Evolutionary conservation across 2,113 vertebrate species (phyloP).

Genomic region (Noctilio leporinus): DNA sequence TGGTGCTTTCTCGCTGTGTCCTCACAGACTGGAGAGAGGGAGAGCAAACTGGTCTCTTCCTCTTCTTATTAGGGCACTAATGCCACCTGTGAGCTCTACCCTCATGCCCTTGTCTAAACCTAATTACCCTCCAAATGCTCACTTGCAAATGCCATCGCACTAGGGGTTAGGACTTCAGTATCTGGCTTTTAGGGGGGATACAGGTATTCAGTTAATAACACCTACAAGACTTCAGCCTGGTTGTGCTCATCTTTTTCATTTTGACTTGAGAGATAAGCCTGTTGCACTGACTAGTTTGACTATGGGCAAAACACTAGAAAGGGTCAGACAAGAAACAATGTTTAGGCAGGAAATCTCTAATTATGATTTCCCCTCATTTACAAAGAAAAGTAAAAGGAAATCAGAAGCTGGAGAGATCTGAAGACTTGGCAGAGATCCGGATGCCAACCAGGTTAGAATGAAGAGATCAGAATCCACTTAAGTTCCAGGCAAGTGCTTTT

Average conservation of each 20-base stretch:
- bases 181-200: neutral
- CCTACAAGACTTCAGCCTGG: neutral
- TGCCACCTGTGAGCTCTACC: neutral
- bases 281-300: neutral
- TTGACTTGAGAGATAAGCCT: neutral
- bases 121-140: neutral
- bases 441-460: neutral
- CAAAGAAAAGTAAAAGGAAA: neutral
- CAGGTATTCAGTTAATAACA: neutral
- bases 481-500: neutral
- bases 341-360: neutral
- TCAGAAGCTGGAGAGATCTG: neutral
- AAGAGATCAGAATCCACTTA: neutral
- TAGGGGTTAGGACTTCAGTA: neutral
- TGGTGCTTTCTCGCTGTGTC: neutral
- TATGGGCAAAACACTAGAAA: neutral
- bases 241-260: neutral
- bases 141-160: neutral
- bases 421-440: neutral
- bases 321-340: neutral
- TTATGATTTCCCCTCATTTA: neutral
- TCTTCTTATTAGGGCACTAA: neutral
- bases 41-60: neutral
- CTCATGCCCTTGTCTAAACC: neutral
- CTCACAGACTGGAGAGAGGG: neutral